phyloP scores from a whole-genome alignment of 1,140 invertebrate genomes.

The Sitobion miscanthi region DNA sequence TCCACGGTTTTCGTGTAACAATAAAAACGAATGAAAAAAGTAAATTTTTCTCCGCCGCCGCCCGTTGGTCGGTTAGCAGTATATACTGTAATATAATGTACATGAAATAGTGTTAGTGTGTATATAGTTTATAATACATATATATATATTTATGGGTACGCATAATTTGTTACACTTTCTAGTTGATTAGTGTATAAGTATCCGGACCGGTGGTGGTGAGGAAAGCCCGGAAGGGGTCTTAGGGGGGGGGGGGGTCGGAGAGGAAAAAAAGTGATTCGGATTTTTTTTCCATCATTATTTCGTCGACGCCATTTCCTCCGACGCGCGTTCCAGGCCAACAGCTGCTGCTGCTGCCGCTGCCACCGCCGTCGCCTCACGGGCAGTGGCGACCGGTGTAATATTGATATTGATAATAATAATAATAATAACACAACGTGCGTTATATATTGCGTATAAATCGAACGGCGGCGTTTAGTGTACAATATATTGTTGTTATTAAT shows the following conservation, averaged over 20 bases:
- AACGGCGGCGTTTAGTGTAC: neutral
- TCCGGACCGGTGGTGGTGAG: neutral
- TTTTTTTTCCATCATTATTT: neutral
- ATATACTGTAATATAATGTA: neutral
- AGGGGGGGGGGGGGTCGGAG: neutral
- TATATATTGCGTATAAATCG: neutral
- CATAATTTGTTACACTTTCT: constrained; percentile 56
- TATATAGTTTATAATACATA: neutral
- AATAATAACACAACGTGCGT: neutral
- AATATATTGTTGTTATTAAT: neutral
- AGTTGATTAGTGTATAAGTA: constrained; percentile 44
- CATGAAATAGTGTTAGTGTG: neutral
- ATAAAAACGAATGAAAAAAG: neutral
- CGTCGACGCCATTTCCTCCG: constrained; percentile 40
- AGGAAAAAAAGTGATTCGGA: constrained; percentile 14
- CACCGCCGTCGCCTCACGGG: neutral
- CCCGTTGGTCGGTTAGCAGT: neutral
- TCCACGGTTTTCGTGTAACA: neutral
- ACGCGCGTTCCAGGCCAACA: constrained; percentile 21
- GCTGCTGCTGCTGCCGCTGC: neutral
- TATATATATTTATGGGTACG: neutral
- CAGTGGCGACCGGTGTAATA: neutral
- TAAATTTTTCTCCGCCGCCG: constrained; percentile 13
- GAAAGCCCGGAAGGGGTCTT: neutral
- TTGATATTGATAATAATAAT: neutral